phyloP scores from a whole-genome alignment of 2,888 invertebrate species.

The Tetranychus piercei region DNA sequence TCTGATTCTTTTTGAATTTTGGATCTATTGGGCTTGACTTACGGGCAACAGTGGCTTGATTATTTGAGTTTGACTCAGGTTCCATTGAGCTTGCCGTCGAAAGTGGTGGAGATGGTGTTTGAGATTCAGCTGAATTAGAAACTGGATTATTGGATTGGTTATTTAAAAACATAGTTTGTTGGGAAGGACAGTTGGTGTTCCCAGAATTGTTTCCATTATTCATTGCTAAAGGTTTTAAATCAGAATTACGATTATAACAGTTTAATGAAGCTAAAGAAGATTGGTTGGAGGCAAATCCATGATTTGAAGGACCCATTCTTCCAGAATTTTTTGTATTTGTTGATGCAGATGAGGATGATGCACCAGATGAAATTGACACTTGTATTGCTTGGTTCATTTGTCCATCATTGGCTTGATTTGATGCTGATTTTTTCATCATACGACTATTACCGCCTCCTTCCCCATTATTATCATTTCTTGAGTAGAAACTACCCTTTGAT shows the following conservation, averaged over 20 bases:
- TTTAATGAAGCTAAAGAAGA: not conserved
- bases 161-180: not conserved
- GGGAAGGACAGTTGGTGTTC: not conserved
- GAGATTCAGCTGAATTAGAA: conserved; percentile 11
- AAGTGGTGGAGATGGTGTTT: conserved; percentile 16
- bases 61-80: conserved; percentile 19
- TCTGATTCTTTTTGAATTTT: not conserved
- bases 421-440: not conserved
- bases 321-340: not conserved
- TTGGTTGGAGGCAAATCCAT: not conserved
- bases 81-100: conserved; percentile 14
- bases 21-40: not conserved
- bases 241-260: not conserved
- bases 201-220: not conserved
- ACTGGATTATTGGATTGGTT: not conserved
- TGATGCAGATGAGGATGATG: not conserved
- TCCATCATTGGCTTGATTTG: not conserved
- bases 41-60: conserved; percentile 6
- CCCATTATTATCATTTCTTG: conserved; percentile 6
- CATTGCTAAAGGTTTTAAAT: not conserved
- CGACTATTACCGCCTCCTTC: conserved; percentile 7
- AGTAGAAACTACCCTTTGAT: not conserved
- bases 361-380: conserved; percentile 1
- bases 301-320: not conserved
- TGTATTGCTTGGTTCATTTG: conserved; percentile 12